Evolutionary conservation across 1,140 invertebrate genomes (phyloP).

Genomic region (Drosophila ficusphila): DNA sequence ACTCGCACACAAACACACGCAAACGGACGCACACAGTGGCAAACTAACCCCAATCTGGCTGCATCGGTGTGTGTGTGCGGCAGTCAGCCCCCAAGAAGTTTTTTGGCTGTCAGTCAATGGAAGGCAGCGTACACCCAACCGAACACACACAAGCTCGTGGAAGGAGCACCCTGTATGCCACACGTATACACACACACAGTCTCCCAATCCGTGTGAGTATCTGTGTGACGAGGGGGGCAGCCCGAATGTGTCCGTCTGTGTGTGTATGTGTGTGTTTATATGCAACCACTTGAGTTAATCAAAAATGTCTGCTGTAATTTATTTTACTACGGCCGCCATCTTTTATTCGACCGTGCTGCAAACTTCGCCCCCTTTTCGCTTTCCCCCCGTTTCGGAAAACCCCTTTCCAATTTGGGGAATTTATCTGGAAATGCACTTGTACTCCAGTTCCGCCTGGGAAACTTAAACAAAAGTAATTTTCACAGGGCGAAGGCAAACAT

Average conservation of each 20-base stretch:
- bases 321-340: conserved; percentile 81
- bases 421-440: conserved; percentile 46
- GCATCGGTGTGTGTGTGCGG: conserved; percentile 27
- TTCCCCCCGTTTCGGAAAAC: not conserved
- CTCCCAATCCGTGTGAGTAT: conserved; percentile 7
- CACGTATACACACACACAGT: conserved; percentile 28
- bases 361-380: not conserved
- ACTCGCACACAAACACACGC: conserved; percentile 37
- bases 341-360: conserved; percentile 54
- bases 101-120: conserved; percentile 82
- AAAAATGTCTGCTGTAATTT: conserved; percentile 83
- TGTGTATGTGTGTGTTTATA: conserved; percentile 55
- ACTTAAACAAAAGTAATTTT: conserved; percentile 55
- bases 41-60: conserved; percentile 70
- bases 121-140: conserved; percentile 65
- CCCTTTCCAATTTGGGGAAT: conserved; percentile 31
- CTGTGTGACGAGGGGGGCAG: conserved; percentile 8
- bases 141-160: conserved; percentile 1
- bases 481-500: conserved; percentile 20
- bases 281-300: conserved; percentile 83
- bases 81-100: conserved; percentile 75
- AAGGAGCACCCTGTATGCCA: conserved; percentile 56
- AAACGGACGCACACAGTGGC: conserved; percentile 35
- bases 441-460: conserved; percentile 15
- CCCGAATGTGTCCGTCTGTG: not conserved